Evolutionary conservation across 2,888 invertebrate species (phyloP).

Genomic region (Carcina quercana): DNA sequence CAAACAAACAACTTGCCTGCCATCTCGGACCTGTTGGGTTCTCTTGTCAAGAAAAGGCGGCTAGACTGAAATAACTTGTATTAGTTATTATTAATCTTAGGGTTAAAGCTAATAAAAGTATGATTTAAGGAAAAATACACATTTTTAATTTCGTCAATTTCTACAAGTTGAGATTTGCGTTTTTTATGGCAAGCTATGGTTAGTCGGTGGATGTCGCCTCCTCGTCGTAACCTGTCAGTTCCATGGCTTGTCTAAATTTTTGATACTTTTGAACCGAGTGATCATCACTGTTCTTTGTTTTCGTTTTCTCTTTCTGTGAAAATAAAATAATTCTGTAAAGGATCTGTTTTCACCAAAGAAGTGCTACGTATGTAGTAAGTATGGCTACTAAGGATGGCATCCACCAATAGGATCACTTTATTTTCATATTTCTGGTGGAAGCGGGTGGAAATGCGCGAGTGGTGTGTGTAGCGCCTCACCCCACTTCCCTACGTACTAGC

Average conservation of each 20-base stretch:
- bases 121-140: constrained; percentile 18
- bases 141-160: constrained; percentile 25
- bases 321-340: too few species aligned
- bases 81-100: constrained; percentile 7
- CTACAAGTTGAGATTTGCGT: constrained; percentile 19
- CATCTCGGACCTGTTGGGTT: constrained; percentile 88
- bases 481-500: too few species aligned
- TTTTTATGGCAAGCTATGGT: constrained; percentile 16
- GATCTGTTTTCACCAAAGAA: too few species aligned
- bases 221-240: constrained; percentile 57
- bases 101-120: constrained; percentile 5
- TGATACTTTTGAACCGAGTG: constrained; percentile 44
- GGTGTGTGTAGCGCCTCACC: too few species aligned
- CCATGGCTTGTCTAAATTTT: constrained; percentile 62
- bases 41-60: constrained; percentile 86
- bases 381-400: too few species aligned
- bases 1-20: constrained; percentile 85
- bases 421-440: too few species aligned
- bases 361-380: too few species aligned
- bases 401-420: too few species aligned
- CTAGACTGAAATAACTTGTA: constrained; percentile 74
- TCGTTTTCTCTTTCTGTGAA: constrained; percentile 60
- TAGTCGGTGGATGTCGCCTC: constrained; percentile 57
- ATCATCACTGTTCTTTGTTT: constrained; percentile 40
- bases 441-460: too few species aligned